Base-by-base conservation (phyloP, 1,140 invertebrate genomes). In the Cyrtorhinus lividipennis region DNA sequence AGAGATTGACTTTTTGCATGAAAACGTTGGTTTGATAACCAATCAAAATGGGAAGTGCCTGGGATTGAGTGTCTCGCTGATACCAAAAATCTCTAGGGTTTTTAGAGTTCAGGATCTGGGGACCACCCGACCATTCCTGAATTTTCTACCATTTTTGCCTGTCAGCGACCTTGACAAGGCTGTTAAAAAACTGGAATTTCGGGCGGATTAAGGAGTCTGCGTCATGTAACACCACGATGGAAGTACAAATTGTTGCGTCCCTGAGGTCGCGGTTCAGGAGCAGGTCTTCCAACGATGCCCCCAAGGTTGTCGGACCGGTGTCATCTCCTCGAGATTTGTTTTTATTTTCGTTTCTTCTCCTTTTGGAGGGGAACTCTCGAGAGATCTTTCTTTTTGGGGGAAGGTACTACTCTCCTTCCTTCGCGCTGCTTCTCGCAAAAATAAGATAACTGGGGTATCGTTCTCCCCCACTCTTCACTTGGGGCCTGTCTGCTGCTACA, bases 291-390 rank as follows among this genome's bases (percentile, higher is more conserved):
- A 44, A 8, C 38, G 38, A n/a, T 10, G 12, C 48, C 20, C 48
- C 48, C 48, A 53, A 53, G 48, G 48, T 20, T 53, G 48, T 53
- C 48, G 12, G 48, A 3, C 12, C 48, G 48, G 48, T 53, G 48
- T 53, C 48, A 53, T 53, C 48, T 53, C 20, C 48, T 20, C 8
- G 8, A 44, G 8, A 44, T 44, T 44, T 44, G 38, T 44, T n/a
- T 44, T 44, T 44, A 10, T 44, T 44, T 38, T 38, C 15, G 15
- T 38, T 38, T 20, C 48, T 3, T 53, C 48, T 53, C 38, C n/a
- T 53, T 53, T 53, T 22, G 30, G 30, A 38, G 30, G 30, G 30
- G 30, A 38, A 38, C n/a, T n/a, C n/a, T n/a, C n/a, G n/a, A n/a
- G n/a, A 15, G 30, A 8, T 38, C 30, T 38, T 38, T 38, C 30